Evolutionary conservation across 2,888 invertebrate genomes (phyloP), one percentile per base, ranked within the genome.

Genomic region (Disparrhopalites patrizii): DNA sequence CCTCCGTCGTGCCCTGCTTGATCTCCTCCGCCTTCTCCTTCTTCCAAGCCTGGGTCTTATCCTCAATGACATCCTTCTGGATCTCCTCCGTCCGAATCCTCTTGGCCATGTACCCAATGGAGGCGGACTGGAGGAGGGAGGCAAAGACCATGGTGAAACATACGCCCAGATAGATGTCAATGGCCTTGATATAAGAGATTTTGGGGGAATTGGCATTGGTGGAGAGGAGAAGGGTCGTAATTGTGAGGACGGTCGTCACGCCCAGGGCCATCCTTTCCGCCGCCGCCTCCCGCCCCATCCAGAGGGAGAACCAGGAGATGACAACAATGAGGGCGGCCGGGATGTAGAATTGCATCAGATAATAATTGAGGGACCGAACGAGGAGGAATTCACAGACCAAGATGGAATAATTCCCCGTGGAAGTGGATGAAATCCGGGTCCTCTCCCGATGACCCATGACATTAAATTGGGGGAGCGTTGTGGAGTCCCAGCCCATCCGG

Each of bases 271-370:
- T 43, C 4, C 60, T 10, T 13, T 30, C 60, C 13, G 28, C 60
- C 43, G 43, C 43, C 1, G 47, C 60, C 18, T 47, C 50, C 27
- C 40, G 38, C 28, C 51, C 52, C 33, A 62, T 40, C 54, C 54
- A 62, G 15, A 62, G 27, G 1, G 62, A 52, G 18, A 62, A 51
- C 38, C 54, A 62, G 38, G 52, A 54, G 15, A 62, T 52, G 25
- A 62, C 30, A 3, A 62, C 52, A 27, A 62, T 36, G 20, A 62
- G 40, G 40, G 40, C 52, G 2, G 52, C 40, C 1, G 62, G 62
- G 36, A 62, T 54, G 25, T 62, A 52, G 8, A 62, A 23, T 27
- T 40, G 47, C 27, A 38, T 55, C 54, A 62, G 40, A 18, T 62
- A 62, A 18, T 54, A 62, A 25, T 54, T 52, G 3, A 52, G 23